Base-by-base conservation (phyloP, 1,140 invertebrate genomes). In the Macrotrachela quadricornifera region DNA sequence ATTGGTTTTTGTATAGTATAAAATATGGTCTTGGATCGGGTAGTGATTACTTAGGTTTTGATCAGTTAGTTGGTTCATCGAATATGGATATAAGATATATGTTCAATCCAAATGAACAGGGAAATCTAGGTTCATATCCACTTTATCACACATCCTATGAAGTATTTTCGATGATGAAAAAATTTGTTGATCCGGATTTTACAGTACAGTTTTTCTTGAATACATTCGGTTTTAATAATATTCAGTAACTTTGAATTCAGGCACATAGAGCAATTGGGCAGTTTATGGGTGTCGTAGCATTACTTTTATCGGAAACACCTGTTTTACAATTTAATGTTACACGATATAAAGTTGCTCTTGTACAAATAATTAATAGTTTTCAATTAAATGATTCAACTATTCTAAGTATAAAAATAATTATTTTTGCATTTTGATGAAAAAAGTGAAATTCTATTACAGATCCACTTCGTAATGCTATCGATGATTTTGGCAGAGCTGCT, bases 101-200 rank as follows among this genome's bases (percentile, higher is more conserved):
- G 8, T 59, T 58, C 43, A 58, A 66, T 54, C 36, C 56, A 37
- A 60, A 61, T 13, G 49, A 30, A 41, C 14, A 15, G 51, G 49
- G 49, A 41, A 50, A 30, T 21, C 41, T 38, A 4, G 21, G 15
- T 18, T 14, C 49, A 38, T 73, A 72, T 57, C 67, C 71, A 6
- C 57, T 72, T 4, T 73, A 73, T 57, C 71, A 73, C 56, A 62
- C 69, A 1, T 60, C 64, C n/a, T 73, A 73, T 54, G 71, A 73
- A 52, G 70, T 68, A 10, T 68, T 68, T 37, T 60, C 62, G 39
- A 46, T 64, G 9, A 62, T 70, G 41, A 61, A 70, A 50, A 57
- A 62, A 42, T 46, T 70, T 37, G 59, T 70, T 36, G 71, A 73
- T 55, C 58, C 55, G 10, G 58, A 59, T 10, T 67, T 67, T 21